Base-by-base conservation (phyloP, 2,797 vertebrate genomes). In the Parotocinclus haroldoi region DNA sequence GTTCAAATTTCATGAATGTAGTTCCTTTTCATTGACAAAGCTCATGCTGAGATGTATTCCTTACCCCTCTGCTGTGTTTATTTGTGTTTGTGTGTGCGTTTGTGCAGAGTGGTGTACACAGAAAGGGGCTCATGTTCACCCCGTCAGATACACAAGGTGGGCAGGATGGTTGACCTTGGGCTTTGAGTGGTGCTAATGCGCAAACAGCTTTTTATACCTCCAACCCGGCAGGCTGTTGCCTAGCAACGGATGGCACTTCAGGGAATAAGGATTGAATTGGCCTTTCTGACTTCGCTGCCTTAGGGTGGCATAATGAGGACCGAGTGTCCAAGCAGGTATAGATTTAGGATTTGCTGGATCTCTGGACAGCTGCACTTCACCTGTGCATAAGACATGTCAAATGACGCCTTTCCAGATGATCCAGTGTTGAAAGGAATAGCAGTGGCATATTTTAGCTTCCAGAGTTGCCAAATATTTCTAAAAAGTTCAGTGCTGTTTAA, bases 151-250 rank as follows among this genome's bases (percentile, higher is more conserved):
- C 44, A 49, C 45, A 58, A 63, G 59, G 56, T 17, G 53, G 13
- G 13, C 38, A 50, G 14, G 38, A 44, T 38, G 40, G 48, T 51
- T 66, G 72, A 79, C 77, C 77, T 79, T 79, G 72, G 68, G 72
- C 36, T 64, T 55, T 27, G 49, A 67, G 61, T 67, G 59, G 56
- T 60, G 63, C 60, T 76, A 70, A 79, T 70, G 74, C 66, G 66
- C 69, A 69, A 74, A 71, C 72, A 68, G 69, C 63, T 72, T 68
- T 76, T 76, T 74, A 79, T 69, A 76, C 74, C 66, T 73, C 63
- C 27, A 66, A 58, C 10, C 69, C 58, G 53, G 71, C 56, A 62
- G 44, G 53, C 72, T 70, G 77, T 79, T 79, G 68, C 77, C 72
- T 72, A 75, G 77, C 74, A 79, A 79, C 77, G 49, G 48, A 56